Evolutionary conservation across 2,113 vertebrate species (phyloP).

Genomic region (Anthoscopus minutus): DNA sequence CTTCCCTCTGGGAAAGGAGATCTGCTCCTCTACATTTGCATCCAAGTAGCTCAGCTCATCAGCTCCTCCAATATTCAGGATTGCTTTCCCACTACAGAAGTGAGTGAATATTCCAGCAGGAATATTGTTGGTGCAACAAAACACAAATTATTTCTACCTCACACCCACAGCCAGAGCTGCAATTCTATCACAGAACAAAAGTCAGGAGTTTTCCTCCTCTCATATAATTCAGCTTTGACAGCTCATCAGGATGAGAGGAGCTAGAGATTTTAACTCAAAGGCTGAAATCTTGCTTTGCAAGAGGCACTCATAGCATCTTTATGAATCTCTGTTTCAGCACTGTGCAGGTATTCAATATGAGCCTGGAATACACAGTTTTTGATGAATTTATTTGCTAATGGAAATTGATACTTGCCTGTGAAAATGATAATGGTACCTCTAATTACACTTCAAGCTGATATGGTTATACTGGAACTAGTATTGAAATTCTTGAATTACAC

Average conservation of each 20-base stretch:
- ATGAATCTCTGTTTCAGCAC: background rate
- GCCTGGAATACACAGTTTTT: background rate
- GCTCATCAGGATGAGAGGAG: background rate
- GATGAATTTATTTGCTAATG: background rate
- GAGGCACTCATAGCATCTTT: background rate
- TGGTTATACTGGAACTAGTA: background rate
- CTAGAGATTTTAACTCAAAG: background rate
- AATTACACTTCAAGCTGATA: background rate
- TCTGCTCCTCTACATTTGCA: background rate
- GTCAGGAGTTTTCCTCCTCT: background rate
- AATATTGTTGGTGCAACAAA: background rate
- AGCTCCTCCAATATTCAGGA: background rate
- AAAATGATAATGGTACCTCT: background rate
- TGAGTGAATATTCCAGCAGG: background rate
- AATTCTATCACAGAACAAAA: slow-evolving; percentile 14
- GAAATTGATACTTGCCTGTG: background rate
- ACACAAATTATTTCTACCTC: background rate
- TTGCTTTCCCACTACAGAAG: background rate
- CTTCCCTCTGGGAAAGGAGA: background rate
- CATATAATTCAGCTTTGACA: background rate
- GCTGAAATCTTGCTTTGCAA: background rate
- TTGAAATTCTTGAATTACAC: background rate
- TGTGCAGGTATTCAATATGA: background rate
- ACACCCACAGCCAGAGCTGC: background rate
- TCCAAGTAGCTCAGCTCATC: background rate